These are phyloP conservation scores for Thera obeliscata DNA, from an alignment of 2,888 invertebrate species.

Conservation along the genomic window DNA sequence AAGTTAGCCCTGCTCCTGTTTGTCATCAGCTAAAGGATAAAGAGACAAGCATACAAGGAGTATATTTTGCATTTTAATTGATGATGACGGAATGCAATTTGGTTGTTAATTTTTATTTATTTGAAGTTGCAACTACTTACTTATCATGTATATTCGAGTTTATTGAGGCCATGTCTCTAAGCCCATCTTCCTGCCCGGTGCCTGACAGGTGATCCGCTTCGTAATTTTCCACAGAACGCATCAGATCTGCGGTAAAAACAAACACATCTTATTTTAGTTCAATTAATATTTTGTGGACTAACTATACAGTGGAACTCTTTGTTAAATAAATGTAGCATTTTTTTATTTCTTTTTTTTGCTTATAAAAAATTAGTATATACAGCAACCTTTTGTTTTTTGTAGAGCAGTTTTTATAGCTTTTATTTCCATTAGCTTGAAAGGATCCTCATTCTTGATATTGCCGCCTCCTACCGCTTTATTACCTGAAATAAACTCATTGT, in stretches of 20 bases:
- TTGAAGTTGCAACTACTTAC: constrained; percentile 49
- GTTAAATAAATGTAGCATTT: too few species aligned
- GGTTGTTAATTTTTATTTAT: too few species aligned
- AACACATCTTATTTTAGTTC: too few species aligned
- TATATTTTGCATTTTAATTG: too few species aligned
- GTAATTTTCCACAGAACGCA: constrained; percentile 79
- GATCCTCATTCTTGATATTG: constrained; percentile 78
- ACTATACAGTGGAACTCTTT: too few species aligned
- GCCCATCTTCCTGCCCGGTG: constrained; percentile 67
- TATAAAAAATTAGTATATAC: too few species aligned
- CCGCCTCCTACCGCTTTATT: constrained; percentile 60
- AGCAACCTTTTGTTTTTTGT: constrained; percentile 75
- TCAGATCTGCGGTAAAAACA: constrained; percentile 61
- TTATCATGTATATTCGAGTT: constrained; percentile 78
- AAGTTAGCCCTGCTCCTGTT: too few species aligned
- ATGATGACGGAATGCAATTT: too few species aligned
- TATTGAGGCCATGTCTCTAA: constrained; percentile 63
- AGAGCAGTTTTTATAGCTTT: constrained; percentile 78
- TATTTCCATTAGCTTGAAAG: constrained; percentile 80
- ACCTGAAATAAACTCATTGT: constrained; percentile 48
- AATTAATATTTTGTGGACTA: too few species aligned
- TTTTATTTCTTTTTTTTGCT: too few species aligned
- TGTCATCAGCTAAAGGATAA: too few species aligned
- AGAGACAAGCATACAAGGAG: too few species aligned
- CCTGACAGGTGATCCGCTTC: constrained; percentile 67